Base-by-base conservation (phyloP, 2,888 invertebrate species). In the Stenotaenia linearis region DNA sequence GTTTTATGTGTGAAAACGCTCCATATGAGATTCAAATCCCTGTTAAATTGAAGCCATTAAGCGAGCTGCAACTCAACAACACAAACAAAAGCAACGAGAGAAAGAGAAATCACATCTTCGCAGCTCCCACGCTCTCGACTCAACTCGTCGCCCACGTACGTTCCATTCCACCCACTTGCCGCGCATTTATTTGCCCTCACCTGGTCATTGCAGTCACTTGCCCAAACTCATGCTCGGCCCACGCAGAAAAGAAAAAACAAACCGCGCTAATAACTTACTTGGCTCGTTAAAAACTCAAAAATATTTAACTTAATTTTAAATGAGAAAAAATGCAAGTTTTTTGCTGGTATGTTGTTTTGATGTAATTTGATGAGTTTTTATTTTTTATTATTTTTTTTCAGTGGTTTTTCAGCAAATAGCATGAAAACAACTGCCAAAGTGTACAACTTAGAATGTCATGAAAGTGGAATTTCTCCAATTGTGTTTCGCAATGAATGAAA, bases 11-110 rank as follows among this genome's bases (percentile, higher is more conserved):
- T 9, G 25, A 21, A 75, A 1, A 32, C n/a, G 7, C 18, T 75
- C 75, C 75, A 75, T 18, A 75, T 15, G 25, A 75, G 18, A 32
- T 75, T 21, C 28, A 75, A 75, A 32, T 75, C 75, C 75, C 75
- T 75, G 6, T 0, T 25, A 75, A 30, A 75, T 9, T 21, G 56
- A 56, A 18, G 4, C 56, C 15, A 10, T 40, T 40, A 40, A 40
- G n/a, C 40, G n/a, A 10, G 40, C n/a, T 40, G 15, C 56, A 18
- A 56, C 18, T 23, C 21, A 23, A 23, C 23, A 18, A 5, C n/a
- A 9, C 56, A 10, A n/a, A 5, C 0, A 1, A 56, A 56, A 56
- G 21, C 56, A 18, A 56, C 56, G 56, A 56, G 23, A 56, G 10
- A 56, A 18, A 56, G 21, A 56, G 23, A 56, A 56, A 56, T 56